Percentiles rank a stretch among this genome's conserved stretches.
Evolutionary conservation across 2,113 vertebrate species (phyloP).

Genomic region (Ginglymostoma cirratum): DNA sequence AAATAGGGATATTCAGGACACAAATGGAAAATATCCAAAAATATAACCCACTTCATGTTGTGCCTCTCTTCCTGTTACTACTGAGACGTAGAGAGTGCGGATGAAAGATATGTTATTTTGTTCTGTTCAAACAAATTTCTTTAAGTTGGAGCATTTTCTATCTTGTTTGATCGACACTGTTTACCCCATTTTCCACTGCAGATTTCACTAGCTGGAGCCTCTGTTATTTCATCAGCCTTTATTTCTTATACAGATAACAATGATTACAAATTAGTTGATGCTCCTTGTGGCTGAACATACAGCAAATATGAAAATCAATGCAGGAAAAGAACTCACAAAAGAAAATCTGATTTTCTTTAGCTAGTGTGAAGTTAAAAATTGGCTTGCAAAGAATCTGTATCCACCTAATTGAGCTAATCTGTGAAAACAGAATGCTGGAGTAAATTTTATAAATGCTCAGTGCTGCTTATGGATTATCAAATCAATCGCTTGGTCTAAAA

Average conservation of each 20-base stretch:
- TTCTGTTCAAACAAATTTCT: neutral
- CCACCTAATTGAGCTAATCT: neutral
- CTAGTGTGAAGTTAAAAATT: neutral
- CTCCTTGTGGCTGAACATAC: neutral
- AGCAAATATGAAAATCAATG: neutral
- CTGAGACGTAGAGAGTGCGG: neutral
- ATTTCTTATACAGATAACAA: neutral
- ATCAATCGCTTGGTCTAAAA: neutral
- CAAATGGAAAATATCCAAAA: neutral
- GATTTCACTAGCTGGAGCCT: neutral
- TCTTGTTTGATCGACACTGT: neutral
- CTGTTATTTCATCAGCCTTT: neutral
- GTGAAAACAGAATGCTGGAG: neutral
- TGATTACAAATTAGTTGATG: neutral
- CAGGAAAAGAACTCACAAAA: neutral
- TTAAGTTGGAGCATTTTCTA: neutral
- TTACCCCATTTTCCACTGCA: neutral
- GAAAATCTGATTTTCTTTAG: neutral
- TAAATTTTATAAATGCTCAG: neutral
- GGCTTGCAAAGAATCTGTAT: neutral
- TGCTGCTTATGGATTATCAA: neutral
- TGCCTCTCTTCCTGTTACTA: neutral
- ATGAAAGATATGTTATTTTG: neutral
- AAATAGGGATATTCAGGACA: neutral
- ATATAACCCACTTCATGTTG: neutral